These are phyloP conservation scores for Chelmon rostratus DNA, from an alignment of 2,797 vertebrate genomes.

Conservation along the genomic window DNA sequence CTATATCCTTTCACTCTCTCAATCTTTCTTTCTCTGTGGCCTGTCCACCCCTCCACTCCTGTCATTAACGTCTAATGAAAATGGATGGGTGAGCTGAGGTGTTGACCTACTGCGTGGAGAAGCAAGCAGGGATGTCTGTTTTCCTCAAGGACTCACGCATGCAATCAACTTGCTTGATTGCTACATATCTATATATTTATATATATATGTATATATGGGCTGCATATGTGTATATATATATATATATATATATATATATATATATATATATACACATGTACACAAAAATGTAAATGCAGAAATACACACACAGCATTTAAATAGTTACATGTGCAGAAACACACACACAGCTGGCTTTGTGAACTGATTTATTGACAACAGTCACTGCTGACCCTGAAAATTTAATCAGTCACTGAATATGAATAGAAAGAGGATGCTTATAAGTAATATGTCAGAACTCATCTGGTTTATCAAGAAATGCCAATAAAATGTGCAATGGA, in stretches of 20 bases:
- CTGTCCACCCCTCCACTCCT: constrained; percentile 44
- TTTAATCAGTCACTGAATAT: constrained; percentile 14
- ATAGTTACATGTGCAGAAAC: background rate
- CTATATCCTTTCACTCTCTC: constrained; percentile 63
- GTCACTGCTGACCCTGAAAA: constrained; percentile 28
- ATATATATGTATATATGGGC: no score
- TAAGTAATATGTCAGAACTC: constrained; percentile 6
- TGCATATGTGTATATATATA: background rate
- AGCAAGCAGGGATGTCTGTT: constrained; percentile 42
- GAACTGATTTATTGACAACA: constrained; percentile 36
- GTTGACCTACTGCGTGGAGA: constrained; percentile 69
- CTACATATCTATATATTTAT: background rate
- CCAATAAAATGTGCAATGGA: constrained; percentile 19
- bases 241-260: no score
- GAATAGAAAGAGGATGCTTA: constrained; percentile 8
- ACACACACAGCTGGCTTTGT: constrained; percentile 9
- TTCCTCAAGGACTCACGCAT: constrained; percentile 43
- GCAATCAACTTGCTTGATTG: constrained; percentile 10
- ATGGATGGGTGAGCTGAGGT: constrained; percentile 71
- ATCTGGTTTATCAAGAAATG: constrained; percentile 32
- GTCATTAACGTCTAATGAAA: constrained; percentile 77
- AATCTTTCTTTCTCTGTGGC: constrained; percentile 37
- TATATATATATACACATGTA: no score
- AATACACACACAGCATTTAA: background rate
- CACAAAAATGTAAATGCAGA: constrained; percentile 1